Evolutionary conservation across 2,888 invertebrate species (phyloP), one percentile per base, ranked within the genome.

Genomic region (Fragum sueziense): DNA sequence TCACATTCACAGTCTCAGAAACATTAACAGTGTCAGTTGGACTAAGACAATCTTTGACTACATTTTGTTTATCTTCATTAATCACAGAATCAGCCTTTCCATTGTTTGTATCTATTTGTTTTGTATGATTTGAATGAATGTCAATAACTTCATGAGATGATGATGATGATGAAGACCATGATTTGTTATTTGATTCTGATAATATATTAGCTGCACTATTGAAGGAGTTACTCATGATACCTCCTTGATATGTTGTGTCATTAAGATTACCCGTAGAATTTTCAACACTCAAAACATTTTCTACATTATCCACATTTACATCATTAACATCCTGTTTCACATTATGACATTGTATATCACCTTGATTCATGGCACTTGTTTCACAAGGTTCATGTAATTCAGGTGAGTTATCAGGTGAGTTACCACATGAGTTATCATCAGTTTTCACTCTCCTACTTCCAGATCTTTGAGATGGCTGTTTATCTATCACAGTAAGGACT

Each of bases 401-500:
- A n/a, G n/a, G n/a, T n/a, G n/a, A n/a, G n/a, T n/a, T n/a, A n/a
- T n/a, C n/a, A n/a, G n/a, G n/a, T n/a, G n/a, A n/a, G n/a, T n/a
- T n/a, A n/a, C n/a, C n/a, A n/a, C n/a, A n/a, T n/a, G n/a, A n/a
- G n/a, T n/a, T n/a, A n/a, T 41, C 41, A 3, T 57, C 22, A 14
- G 17, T n/a, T 61, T 61, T 47, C 31, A 59, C 65, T 68, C 75
- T 70, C 57, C 70, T 82, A 17, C 22, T 34, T 25, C 65, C 31
- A 33, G 68, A n/a, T 22, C 57, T 52, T 29, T 25, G n/a, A 25
- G 78, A 74, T 47, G 75, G 71, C 34, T 82, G 73, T 74, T 79
- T 79, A 47, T 83, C 82, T 11, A 71, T 51, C 41, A 83, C 69
- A 65, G 51, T 83, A 11, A 83, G 57, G 0, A 79, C 69, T 22